These are phyloP conservation scores for Podiceps cristatus DNA, from an alignment of 2,113 vertebrate genomes.

Conservation along the genomic window DNA sequence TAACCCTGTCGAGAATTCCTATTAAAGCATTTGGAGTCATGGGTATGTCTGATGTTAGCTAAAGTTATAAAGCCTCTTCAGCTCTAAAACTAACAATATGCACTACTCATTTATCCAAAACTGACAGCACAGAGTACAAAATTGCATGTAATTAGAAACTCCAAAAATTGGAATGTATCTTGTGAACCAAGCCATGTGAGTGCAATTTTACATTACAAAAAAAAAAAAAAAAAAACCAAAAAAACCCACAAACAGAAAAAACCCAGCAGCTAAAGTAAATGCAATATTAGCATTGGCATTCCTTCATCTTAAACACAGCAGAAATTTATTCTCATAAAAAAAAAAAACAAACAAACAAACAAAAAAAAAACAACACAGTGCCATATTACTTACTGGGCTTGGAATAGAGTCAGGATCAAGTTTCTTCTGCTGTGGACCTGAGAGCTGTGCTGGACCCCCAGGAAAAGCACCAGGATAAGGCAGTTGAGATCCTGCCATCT, in stretches of 20 bases:
- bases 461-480: conserved; percentile 85
- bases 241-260: too few relatives aligned
- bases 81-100: not conserved
- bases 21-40: not conserved
- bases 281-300: not conserved
- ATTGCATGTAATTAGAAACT: not conserved
- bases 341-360: too few relatives aligned
- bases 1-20: not conserved
- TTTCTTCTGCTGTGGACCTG: conserved; percentile 89
- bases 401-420: conserved; percentile 92
- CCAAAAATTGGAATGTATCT: not conserved
- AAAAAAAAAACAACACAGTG: too few relatives aligned
- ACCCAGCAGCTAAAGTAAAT: not conserved
- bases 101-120: not conserved
- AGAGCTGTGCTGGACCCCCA: conserved; percentile 77
- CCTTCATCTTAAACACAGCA: not conserved
- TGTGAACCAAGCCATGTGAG: not conserved
- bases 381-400: conserved; percentile 84
- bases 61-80: not conserved
- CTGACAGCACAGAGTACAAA: not conserved
- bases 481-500: conserved; percentile 81
- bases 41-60: not conserved
- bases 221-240: too few relatives aligned
- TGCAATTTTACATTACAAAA: not conserved
- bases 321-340: not conserved